These are phyloP conservation scores for Yponomeuta plumbellus DNA, from an alignment of 2,888 invertebrate genomes.

Conservation along the genomic window DNA sequence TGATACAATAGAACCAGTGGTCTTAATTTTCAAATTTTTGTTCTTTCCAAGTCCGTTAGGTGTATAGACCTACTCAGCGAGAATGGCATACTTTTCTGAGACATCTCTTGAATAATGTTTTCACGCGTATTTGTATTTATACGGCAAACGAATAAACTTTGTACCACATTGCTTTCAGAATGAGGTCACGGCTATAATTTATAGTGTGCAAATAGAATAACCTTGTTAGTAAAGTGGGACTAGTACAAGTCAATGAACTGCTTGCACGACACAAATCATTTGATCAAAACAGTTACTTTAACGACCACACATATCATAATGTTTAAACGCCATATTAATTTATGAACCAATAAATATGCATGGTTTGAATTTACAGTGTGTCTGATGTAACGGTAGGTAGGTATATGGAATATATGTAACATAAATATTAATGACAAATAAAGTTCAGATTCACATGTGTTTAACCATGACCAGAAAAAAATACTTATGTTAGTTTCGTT, in stretches of 20 bases:
- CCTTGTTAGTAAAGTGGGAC: too few relatives aligned
- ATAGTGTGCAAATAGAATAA: neutral
- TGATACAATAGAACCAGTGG: neutral
- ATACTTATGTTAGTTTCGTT: neutral
- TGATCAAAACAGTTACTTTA: neutral
- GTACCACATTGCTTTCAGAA: too few relatives aligned
- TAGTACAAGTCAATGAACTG: too few relatives aligned
- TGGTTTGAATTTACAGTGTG: neutral
- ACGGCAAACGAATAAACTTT: too few relatives aligned
- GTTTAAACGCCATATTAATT: neutral
- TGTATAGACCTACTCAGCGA: too few relatives aligned
- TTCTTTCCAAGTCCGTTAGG: too few relatives aligned
- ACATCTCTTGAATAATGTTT: too few relatives aligned
- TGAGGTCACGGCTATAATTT: neutral
- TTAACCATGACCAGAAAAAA: neutral
- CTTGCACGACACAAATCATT: neutral
- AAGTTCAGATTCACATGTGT: neutral
- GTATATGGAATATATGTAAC: neutral
- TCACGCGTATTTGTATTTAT: too few relatives aligned
- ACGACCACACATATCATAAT: neutral
- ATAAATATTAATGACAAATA: neutral
- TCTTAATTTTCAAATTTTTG: too few relatives aligned
- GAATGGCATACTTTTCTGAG: too few relatives aligned
- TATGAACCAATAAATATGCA: conserved; percentile 4
- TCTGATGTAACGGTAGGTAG: neutral